Evolutionary conservation across 2,797 vertebrate genomes (phyloP), one percentile per base, ranked within the genome.

Genomic region (Epinephelus malabaricus): DNA sequence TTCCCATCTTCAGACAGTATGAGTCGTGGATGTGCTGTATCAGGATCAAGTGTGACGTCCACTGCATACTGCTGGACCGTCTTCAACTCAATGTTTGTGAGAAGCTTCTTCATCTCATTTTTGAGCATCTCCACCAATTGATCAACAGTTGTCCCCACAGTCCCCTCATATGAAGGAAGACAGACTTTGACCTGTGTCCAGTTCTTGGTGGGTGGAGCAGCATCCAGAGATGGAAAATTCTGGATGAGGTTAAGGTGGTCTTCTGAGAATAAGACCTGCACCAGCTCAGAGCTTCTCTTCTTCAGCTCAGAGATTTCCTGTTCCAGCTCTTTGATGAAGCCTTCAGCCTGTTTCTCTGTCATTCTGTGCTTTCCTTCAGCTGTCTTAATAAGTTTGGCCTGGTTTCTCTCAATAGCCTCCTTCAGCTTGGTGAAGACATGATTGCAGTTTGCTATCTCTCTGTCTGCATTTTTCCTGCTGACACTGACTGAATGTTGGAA

Each of bases 231-330:
- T 1, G 7, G 2, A 17, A 53, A 7, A 17, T 40, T 53, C 2
- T 74, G 71, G 59, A 73, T 3, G 21, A 62, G 3, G 9, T 13
- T 0, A 0, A 53, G 10, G 34, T 61, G 73, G 38, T 76, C 65
- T 40, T 67, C 54, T 27, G 27, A 58, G 3, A 1, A 3, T 18
- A 30, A 53, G 9, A 69, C 14, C 46, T 54, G 49, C 21, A 45
- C 21, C 54, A 75, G 2, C 46, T 66, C 64, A n/a, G 56, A 15
- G 10, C 45, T 49, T 47, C 17, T 75, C 19, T 12, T 43, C 40
- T 56, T 18, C 30, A 78, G 59, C n/a, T 56, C 40, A 62, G 47
- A 56, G 11, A 50, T 58, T 23, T 76, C 65, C n/a, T 34, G 23
- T 9, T 69, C 6, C n/a, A 77, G 50, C 21, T 46, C 50, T 23